Evolutionary conservation across 1,140 invertebrate species (phyloP), one percentile per base, ranked within the genome.

Genomic region (Tetraneura akinire): DNA sequence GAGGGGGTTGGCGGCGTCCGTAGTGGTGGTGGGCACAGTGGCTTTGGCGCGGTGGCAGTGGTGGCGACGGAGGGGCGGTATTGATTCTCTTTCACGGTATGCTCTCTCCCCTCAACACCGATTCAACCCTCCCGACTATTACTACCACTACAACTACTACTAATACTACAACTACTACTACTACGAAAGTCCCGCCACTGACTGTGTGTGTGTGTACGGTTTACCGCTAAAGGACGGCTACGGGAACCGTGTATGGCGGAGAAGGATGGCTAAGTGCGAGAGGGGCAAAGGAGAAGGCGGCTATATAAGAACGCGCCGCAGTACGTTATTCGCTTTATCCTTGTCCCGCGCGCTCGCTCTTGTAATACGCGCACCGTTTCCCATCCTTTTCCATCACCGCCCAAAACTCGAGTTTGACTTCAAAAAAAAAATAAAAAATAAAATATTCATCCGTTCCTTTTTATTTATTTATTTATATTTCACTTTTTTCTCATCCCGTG

Each of bases 31-130:
- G 13, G 66, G 66, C 10, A 16, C 21, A 68, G 32, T 23, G 53
- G 53, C 53, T 57, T 57, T 21, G 8, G 53, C 16, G 21, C 45
- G 45, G 62, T 66, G 32, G 45, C 11, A 47, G 45, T n/a, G 42
- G 37, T 0, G 73, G 51, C 16, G 3, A 14, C n/a, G 21, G 37
- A 51, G 74, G 21, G 74, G 74, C 55, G 74, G 73, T 78, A 78
- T 78, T 78, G 74, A 78, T 78, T 78, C 74, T 78, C 53, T 47
- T 76, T 57, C 49, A 37, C 73, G 74, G 74, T 45, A 18, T 29
- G 23, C 74, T 23, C 55, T 45, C 66, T n/a, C 66, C 64, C 32
- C 62, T 64, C 53, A 37, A 53, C 55, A n/a, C 21, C 26, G 9
- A 21, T 23, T 1, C 73, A 11, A 37, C 13, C 71, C 8, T 14